These are phyloP conservation scores for Machimus atricapillus DNA, from an alignment of 2,888 invertebrate genomes.

Conservation along the genomic window DNA sequence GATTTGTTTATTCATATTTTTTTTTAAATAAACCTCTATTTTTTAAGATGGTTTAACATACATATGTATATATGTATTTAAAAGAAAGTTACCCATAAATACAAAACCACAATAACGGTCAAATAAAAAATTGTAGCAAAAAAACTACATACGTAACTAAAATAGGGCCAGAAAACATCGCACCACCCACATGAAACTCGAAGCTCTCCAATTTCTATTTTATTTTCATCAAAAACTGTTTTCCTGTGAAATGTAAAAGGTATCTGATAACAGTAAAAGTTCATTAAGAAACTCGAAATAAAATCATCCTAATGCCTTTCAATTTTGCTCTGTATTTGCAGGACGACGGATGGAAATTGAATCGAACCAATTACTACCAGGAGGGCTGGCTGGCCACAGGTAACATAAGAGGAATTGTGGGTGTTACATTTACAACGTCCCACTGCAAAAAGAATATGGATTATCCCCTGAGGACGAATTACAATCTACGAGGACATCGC, in stretches of 20 bases:
- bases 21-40: too few species aligned
- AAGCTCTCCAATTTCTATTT: background rate
- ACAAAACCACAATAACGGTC: background rate
- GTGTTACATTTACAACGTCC: conserved; percentile 95
- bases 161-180: background rate
- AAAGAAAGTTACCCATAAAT: too few species aligned
- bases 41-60: too few species aligned
- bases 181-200: background rate
- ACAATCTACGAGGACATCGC: conserved; percentile 95
- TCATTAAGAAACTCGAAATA: background rate
- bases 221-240: background rate
- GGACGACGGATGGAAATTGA: conserved; percentile 96
- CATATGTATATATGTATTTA: too few species aligned
- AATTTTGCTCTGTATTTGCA: conserved; percentile 60
- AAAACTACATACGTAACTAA: background rate
- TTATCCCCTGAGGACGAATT: conserved; percentile 90
- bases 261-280: background rate
- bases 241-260: background rate
- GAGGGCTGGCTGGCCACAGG: conserved; percentile 98
- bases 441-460: conserved; percentile 88
- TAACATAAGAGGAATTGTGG: conserved; percentile 92
- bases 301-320: background rate
- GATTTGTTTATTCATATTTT: too few species aligned
- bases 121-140: background rate
- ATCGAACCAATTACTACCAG: conserved; percentile 93